These are phyloP conservation scores for Forbesichthys papilliferus DNA, from an alignment of 2,113 vertebrate genomes.

Conservation along the genomic window DNA sequence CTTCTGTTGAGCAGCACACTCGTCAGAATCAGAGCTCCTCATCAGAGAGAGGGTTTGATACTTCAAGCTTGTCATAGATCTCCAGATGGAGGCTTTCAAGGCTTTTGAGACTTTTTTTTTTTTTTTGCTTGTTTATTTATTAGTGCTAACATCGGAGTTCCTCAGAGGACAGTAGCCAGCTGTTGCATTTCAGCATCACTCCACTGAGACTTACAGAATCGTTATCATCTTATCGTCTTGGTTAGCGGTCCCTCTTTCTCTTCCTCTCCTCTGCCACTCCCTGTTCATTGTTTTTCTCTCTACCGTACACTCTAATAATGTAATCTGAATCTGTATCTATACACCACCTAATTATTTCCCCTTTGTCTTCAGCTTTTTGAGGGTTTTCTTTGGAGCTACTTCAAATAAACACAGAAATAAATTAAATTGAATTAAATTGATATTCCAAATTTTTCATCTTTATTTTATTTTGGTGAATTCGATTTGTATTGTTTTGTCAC, in stretches of 20 bases:
- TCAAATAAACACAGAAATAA: slow-evolving; percentile 25
- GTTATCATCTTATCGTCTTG: slow-evolving; percentile 54
- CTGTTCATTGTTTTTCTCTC: background rate
- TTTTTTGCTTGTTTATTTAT: slow-evolving; percentile 73
- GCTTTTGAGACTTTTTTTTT: slow-evolving; percentile 43
- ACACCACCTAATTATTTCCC: background rate
- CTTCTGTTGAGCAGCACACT: slow-evolving; percentile 57
- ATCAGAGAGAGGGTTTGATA: slow-evolving; percentile 54
- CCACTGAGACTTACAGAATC: slow-evolving; percentile 67
- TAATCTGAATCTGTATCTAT: background rate
- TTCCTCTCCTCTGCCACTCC: slow-evolving; percentile 4
- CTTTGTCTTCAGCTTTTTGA: slow-evolving; percentile 9
- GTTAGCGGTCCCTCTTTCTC: slow-evolving; percentile 51
- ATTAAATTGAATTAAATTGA: background rate
- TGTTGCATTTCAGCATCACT: slow-evolving; percentile 79
- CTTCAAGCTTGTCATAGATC: slow-evolving; percentile 68
- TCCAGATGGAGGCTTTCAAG: slow-evolving; percentile 74
- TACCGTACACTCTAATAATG: slow-evolving; percentile 9
- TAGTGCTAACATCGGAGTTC: slow-evolving; percentile 73
- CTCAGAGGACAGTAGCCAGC: slow-evolving; percentile 81
- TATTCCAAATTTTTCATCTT: background rate
- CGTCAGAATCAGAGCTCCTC: slow-evolving; percentile 66
- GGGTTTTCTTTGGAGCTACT: slow-evolving; percentile 8
- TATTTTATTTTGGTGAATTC: background rate
- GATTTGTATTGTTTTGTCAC: no score